A percentile compares a stretch with the other conserved stretches of the same genome.
Conservation (phyloP, 2,888 invertebrate genomes). For the Agrotis puta region DNA sequence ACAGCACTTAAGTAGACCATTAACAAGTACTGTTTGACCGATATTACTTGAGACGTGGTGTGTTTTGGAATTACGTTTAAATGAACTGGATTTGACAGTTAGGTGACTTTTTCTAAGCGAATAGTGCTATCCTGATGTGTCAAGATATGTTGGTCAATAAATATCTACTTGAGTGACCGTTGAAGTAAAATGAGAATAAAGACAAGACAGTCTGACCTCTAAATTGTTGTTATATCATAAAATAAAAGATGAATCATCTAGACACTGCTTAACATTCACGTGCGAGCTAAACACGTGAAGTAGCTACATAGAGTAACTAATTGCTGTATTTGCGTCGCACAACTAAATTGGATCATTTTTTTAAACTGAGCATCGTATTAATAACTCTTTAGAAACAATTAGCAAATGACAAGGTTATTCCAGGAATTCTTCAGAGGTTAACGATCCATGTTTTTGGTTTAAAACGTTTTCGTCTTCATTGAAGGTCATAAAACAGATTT, state of each 20-base stretch:
- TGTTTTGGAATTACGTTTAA: not conserved
- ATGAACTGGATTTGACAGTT: not conserved
- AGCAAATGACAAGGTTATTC: slow-evolving; percentile 30
- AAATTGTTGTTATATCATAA: slow-evolving; percentile 25
- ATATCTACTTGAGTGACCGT: not conserved
- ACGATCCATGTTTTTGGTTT: slow-evolving; percentile 7
- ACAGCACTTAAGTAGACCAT: slow-evolving; percentile 17
- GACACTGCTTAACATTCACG: slow-evolving; percentile 19
- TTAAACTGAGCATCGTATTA: slow-evolving; percentile 38
- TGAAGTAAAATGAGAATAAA: slow-evolving; percentile 1
- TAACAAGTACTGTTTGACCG: slow-evolving; percentile 4
- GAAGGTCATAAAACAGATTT: slow-evolving; percentile 10
- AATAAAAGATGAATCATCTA: slow-evolving; percentile 38
- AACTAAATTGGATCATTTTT: slow-evolving; percentile 26
- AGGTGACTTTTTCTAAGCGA: not conserved
- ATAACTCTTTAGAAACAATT: slow-evolving; percentile 36
- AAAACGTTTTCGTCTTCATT: not conserved
- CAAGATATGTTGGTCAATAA: not conserved
- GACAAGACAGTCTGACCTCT: slow-evolving; percentile 31
- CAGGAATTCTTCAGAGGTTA: slow-evolving; percentile 27
- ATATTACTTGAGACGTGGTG: not conserved
- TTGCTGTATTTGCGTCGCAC: slow-evolving; percentile 29
- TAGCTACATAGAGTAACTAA: slow-evolving; percentile 36
- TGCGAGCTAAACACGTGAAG: slow-evolving; percentile 42
- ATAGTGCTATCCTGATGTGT: not conserved